Base-by-base conservation (phyloP, 2,113 vertebrate genomes). In the Nannospalax galili region DNA sequence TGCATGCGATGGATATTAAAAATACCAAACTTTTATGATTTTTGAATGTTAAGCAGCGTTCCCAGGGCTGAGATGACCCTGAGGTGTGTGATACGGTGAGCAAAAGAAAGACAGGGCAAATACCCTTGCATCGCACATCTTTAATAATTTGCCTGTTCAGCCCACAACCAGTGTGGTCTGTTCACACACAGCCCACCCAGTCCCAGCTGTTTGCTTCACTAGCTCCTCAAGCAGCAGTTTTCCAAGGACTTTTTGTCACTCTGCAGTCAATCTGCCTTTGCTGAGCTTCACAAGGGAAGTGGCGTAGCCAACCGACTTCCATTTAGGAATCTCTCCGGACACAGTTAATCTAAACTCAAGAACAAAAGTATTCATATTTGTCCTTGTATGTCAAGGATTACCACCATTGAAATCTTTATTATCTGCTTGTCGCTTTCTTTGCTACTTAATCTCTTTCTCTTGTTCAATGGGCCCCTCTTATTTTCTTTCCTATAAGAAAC, bases 401-500 rank as follows among this genome's bases (percentile, higher is more conserved):
- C 95, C 97, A 98, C 98, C 95, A 98, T 98, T 98, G 98, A 99
- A 98, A 98, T 98, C 96, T 97, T 97, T 98, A 98, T 99, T 99
- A 99, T 99, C 98, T 93, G 98, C 98, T 99, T 99, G 99, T 99
- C 99, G 98, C 98, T 98, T 98, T 98, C 98, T 98, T 98, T 96
- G 98, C 98, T 99, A 95, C 99, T 99, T 99, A 99, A 99, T 99
- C 99, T 99, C 99, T 98, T 98, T 97, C 98, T 97, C 98, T 98
- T 96, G 96, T 98, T 99, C 98, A 98, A 98, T 98, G 98, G 98
- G 98, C 98, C 98, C 60, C 97, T 98, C 98, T 98, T 24, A n/a
- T 97, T 89, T 94, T 97, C 97, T 99, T 98, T 99, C 98, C 98
- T 97, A 62, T 98, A 98, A 98, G 85, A 98, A 97, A 98, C 97